Evolutionary conservation across 2,888 invertebrate species (phyloP).

Genomic region (Dynastes tityus): DNA sequence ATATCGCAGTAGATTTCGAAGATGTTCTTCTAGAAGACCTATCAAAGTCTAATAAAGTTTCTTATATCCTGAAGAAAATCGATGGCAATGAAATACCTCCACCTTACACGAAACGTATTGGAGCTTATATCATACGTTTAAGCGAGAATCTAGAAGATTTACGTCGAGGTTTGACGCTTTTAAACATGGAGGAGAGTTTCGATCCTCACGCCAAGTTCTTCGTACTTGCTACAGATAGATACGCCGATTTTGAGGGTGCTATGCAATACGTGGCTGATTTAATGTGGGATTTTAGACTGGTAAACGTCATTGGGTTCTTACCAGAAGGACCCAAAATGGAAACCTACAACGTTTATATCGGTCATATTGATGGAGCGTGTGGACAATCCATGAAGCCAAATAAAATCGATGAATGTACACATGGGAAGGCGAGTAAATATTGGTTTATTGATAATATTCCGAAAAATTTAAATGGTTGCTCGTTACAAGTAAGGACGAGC

Average conservation of each 20-base stretch:
- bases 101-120: conserved; percentile 47
- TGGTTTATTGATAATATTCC: conserved; percentile 63
- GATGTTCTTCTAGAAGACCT: conserved; percentile 55
- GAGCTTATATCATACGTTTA: conserved; percentile 57
- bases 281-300: conserved; percentile 56
- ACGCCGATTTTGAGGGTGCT: conserved; percentile 52
- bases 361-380: conserved; percentile 61
- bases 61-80: conserved; percentile 56
- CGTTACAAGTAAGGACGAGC: conserved; percentile 62
- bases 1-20: conserved; percentile 52
- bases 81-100: not conserved
- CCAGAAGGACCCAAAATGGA: conserved; percentile 52
- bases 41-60: conserved; percentile 51
- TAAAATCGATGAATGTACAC: conserved; percentile 58
- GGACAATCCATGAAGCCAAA: conserved; percentile 52
- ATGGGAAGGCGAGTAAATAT: conserved; percentile 53
- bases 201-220: conserved; percentile 59
- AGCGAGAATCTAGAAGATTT: conserved; percentile 51
- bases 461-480: conserved; percentile 62
- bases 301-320: conserved; percentile 60
- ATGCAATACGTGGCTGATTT: conserved; percentile 56
- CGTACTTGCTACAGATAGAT: conserved; percentile 58
- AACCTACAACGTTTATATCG: conserved; percentile 60
- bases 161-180: conserved; percentile 47
- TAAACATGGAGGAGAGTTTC: conserved; percentile 54